Conservation (phyloP, 1,140 invertebrate genomes). For the Ceratosolen fusciceps region DNA sequence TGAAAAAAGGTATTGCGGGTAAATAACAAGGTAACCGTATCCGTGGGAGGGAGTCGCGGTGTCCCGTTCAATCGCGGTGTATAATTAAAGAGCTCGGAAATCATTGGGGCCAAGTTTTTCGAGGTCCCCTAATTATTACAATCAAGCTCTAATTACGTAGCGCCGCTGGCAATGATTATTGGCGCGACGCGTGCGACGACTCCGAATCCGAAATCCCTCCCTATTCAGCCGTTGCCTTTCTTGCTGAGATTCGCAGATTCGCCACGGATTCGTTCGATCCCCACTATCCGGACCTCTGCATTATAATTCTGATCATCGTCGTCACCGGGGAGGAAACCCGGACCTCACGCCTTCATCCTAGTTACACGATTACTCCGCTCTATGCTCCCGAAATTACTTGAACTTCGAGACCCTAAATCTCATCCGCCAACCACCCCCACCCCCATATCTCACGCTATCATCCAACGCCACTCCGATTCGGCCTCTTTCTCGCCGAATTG, state of each 20-base stretch:
- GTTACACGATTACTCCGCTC: too few relatives aligned
- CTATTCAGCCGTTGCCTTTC: neutral
- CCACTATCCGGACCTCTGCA: neutral
- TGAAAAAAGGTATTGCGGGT: slow-evolving; percentile 3
- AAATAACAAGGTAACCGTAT: slow-evolving; percentile 44
- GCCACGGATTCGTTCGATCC: neutral
- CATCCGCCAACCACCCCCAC: too few relatives aligned
- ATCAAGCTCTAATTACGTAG: slow-evolving; percentile 12
- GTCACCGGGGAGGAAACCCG: neutral
- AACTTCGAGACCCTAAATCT: too few relatives aligned
- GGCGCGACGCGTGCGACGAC: neutral
- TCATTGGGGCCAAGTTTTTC: neutral
- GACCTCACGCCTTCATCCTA: too few relatives aligned
- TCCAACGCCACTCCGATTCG: too few relatives aligned
- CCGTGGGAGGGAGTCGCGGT: neutral
- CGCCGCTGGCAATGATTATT: neutral
- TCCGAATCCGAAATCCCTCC: neutral
- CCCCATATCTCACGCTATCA: too few relatives aligned
- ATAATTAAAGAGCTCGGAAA: slow-evolving; percentile 31
- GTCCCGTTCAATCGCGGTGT: slow-evolving; percentile 2
- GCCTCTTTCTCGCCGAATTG: too few relatives aligned
- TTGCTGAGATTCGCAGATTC: neutral
- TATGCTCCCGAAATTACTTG: too few relatives aligned
- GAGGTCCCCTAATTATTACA: slow-evolving; percentile 33
- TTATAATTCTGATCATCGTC: neutral